Evolutionary conservation across 2,888 invertebrate genomes (phyloP), one percentile per base, ranked within the genome.

Genomic region (Temnothorax rugatulus): DNA sequence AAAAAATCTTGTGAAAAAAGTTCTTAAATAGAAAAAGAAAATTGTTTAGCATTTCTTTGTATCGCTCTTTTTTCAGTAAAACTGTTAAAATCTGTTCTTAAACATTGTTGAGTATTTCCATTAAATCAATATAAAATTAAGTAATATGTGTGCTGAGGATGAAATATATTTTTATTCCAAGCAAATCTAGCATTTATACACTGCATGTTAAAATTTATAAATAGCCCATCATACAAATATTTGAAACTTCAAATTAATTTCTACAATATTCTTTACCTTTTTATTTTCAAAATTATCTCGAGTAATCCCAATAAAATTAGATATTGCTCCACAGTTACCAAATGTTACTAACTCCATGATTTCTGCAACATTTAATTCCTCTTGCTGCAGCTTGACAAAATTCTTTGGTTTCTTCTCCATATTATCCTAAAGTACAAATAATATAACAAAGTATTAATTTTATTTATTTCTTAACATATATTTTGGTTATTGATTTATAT

Each of bases 231-330:
- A 68, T 1, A 71, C 0, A 38, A 73, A 29, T 47, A 61, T 29
- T 59, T n/a, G 38, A 18, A 69, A 11, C 54, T 66, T 25, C 4
- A 44, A 8, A 41, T 73, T 63, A 68, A 34, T 68, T 84, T 54
- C 29, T n/a, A 25, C 13, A 59, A n/a, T 21, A 47, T 15, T 38
- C 84, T 92, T 91, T 93, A 97, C 97, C 95, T 96, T 96, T 95
- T 97, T 97, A 3, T 96, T 96, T 91, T 98, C 97, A 95, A 98
- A 98, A 94, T 96, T 97, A 95, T 98, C 97, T 93, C 98, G 96
- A 0, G 98, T 98, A 3, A 97, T 98, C 0, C 99, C 99, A 75
- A 99, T 96, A 95, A 99, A 99, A 44, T 98, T 93, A 0, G 99
- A 98, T 69, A 98, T 96, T 5, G 99, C 99, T 11, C 99, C 99